These are phyloP conservation scores for Galleria mellonella DNA, from an alignment of 1,140 invertebrate genomes.

Conservation along the genomic window DNA sequence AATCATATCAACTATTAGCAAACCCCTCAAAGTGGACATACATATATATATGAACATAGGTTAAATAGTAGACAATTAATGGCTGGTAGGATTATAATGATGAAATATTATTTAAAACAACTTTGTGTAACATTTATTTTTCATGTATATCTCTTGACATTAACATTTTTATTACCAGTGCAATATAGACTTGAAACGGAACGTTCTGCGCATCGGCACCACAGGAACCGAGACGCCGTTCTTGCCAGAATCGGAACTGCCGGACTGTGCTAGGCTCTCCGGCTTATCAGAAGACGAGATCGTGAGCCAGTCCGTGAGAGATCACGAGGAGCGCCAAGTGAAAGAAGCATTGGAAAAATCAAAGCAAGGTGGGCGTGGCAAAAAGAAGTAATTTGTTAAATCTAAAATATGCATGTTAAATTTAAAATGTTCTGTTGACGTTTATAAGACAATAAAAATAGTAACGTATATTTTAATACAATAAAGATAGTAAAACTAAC, in stretches of 20 bases:
- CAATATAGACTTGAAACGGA: slow-evolving; percentile 93
- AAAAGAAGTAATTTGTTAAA: slow-evolving; percentile 37
- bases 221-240: slow-evolving; percentile 95
- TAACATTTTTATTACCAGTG: slow-evolving; percentile 76
- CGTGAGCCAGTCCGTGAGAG: slow-evolving; percentile 38
- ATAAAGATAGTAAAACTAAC: slow-evolving; percentile 17
- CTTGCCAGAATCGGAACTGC: slow-evolving; percentile 90
- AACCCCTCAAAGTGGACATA: too few species aligned
- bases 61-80: too few species aligned
- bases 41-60: too few species aligned
- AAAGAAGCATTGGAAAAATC: slow-evolving; percentile 72
- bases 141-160: not conserved
- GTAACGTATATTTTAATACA: slow-evolving; percentile 6
- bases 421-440: too few species aligned
- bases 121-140: slow-evolving; percentile 1
- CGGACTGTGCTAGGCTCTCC: slow-evolving; percentile 73
- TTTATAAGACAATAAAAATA: slow-evolving; percentile 5
- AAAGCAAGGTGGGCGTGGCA: slow-evolving; percentile 60
- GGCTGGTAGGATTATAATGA: too few species aligned
- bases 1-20: too few species aligned
- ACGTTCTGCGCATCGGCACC: slow-evolving; percentile 94
- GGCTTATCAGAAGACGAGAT: slow-evolving; percentile 78
- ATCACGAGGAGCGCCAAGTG: slow-evolving; percentile 55
- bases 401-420: not conserved
- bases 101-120: too few species aligned